These are phyloP conservation scores for Unio delphinus DNA, from an alignment of 2,888 invertebrate species.

Conservation along the genomic window DNA sequence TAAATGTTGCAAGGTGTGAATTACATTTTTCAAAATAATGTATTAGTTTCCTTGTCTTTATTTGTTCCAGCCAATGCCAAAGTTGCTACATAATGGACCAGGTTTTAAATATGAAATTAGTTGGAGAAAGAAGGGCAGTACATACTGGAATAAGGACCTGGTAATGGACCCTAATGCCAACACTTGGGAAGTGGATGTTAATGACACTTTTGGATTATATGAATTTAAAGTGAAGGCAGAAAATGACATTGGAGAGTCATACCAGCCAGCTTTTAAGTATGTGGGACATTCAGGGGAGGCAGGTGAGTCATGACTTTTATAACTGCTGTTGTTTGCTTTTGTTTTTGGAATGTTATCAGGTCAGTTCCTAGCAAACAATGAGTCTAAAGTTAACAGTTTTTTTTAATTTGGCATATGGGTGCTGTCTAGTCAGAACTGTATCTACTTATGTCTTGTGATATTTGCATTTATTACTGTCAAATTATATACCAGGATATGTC, in stretches of 20 bases:
- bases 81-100: slow-evolving; percentile 59
- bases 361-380: too few species aligned
- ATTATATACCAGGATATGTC: too few species aligned
- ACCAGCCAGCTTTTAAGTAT: slow-evolving; percentile 57
- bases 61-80: slow-evolving; percentile 56
- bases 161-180: slow-evolving; percentile 46
- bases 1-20: too few species aligned
- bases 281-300: slow-evolving; percentile 60
- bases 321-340: neutral
- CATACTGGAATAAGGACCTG: slow-evolving; percentile 51
- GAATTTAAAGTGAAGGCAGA: slow-evolving; percentile 59
- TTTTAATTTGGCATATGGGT: too few species aligned
- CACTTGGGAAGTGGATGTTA: slow-evolving; percentile 52
- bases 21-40: too few species aligned
- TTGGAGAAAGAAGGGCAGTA: slow-evolving; percentile 56
- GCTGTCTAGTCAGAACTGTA: too few species aligned
- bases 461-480: too few species aligned
- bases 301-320: slow-evolving; percentile 35
- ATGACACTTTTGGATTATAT: slow-evolving; percentile 57
- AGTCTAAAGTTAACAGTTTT: too few species aligned
- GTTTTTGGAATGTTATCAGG: neutral
- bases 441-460: too few species aligned
- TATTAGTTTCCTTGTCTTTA: neutral
- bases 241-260: slow-evolving; percentile 58
- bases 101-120: slow-evolving; percentile 58